Evolutionary conservation across 2,888 invertebrate genomes (phyloP).

Genomic region (Diachrysia chrysitis): DNA sequence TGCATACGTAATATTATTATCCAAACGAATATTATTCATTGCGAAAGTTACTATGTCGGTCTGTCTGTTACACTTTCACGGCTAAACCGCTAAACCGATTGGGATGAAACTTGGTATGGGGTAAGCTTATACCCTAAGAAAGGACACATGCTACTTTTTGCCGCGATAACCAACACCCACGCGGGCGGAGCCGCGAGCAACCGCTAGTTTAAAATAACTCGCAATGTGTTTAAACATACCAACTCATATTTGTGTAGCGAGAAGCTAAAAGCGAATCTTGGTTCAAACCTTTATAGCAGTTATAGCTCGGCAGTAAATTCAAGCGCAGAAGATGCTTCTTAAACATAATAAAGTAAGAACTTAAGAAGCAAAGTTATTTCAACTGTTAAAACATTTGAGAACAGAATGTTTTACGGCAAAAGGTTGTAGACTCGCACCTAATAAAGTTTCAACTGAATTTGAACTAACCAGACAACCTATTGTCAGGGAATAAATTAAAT

Average conservation of each 20-base stretch:
- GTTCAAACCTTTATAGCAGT: not conserved
- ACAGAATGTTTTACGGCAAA: slow-evolving; percentile 31
- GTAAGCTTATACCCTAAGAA: too few relatives aligned
- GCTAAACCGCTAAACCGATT: too few relatives aligned
- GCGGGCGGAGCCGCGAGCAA: too few relatives aligned
- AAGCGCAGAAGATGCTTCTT: slow-evolving; percentile 17
- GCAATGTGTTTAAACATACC: not conserved
- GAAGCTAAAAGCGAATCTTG: not conserved
- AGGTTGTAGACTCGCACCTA: slow-evolving; percentile 21
- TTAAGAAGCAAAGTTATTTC: slow-evolving; percentile 33
- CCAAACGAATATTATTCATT: too few relatives aligned
- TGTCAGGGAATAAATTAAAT: slow-evolving; percentile 48
- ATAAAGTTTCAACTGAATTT: slow-evolving; percentile 42
- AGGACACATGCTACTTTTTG: too few relatives aligned
- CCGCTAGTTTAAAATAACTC: too few relatives aligned
- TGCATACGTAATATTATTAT: too few relatives aligned
- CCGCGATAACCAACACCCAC: too few relatives aligned
- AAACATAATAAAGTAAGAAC: slow-evolving; percentile 38
- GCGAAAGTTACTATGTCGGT: too few relatives aligned
- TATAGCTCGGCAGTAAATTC: slow-evolving; percentile 11
- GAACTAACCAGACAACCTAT: slow-evolving; percentile 35
- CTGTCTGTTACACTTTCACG: too few relatives aligned
- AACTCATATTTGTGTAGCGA: not conserved
- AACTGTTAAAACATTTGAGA: slow-evolving; percentile 47
- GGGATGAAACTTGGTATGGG: too few relatives aligned